Percentiles rank a stretch among this genome's conserved stretches.
These are phyloP conservation scores for Zingel zingel DNA, from an alignment of 2,113 vertebrate genomes.

Conservation along the genomic window DNA sequence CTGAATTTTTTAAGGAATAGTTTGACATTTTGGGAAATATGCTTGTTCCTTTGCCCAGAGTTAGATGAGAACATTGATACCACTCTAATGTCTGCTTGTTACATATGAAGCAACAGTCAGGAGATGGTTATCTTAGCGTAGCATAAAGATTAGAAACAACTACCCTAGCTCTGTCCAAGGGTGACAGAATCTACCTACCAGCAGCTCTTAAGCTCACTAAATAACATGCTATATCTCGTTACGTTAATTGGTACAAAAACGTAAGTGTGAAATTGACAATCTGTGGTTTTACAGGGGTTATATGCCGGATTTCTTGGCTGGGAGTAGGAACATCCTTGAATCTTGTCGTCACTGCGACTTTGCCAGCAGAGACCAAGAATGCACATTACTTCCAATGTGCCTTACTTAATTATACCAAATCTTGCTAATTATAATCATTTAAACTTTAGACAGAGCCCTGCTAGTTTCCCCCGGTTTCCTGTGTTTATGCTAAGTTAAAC, in stretches of 20 bases:
- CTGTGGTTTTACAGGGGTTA: not conserved
- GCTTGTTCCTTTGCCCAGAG: not conserved
- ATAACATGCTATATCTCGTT: not conserved
- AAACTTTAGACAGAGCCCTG: too few relatives aligned
- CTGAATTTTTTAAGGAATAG: not conserved
- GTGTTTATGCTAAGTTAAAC: too few relatives aligned
- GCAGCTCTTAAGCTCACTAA: not conserved
- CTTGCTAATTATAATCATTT: too few relatives aligned
- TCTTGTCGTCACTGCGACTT: not conserved
- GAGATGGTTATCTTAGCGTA: not conserved
- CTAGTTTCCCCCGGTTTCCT: too few relatives aligned
- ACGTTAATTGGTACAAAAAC: not conserved
- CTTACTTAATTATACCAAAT: too few relatives aligned
- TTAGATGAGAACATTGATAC: not conserved
- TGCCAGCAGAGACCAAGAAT: not conserved
- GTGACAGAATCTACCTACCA: not conserved
- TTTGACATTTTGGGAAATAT: constrained; percentile 12
- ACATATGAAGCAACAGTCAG: not conserved
- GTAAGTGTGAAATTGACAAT: not conserved
- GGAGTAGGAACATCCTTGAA: not conserved
- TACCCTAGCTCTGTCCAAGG: not conserved
- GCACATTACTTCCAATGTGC: not conserved
- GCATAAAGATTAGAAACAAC: not conserved
- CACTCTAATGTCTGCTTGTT: not conserved
- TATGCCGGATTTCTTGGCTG: not conserved